A percentile compares a stretch with the other conserved stretches of the same genome.
phyloP scores from a whole-genome alignment of 2,113 vertebrate species.

The Paratilapia polleni region DNA sequence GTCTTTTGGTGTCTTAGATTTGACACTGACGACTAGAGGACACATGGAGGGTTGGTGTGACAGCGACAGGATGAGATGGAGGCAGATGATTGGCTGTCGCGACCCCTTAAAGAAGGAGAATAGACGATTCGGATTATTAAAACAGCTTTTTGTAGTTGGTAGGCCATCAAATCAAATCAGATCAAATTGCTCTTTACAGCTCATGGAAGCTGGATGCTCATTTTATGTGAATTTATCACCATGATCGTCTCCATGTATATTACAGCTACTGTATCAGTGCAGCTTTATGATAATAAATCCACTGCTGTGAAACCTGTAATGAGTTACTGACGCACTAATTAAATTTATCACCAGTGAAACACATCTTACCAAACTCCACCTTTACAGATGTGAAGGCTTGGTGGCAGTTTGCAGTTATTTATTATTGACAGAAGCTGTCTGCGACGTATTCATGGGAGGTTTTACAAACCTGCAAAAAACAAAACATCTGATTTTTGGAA shows the following conservation, averaged over 20 bases:
- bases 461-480: constrained; percentile 14
- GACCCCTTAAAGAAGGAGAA: no score
- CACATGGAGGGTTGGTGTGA: no score
- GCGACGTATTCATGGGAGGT: neutral
- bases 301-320: neutral
- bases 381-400: neutral
- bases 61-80: no score
- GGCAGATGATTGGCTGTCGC: no score
- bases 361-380: neutral
- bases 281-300: neutral
- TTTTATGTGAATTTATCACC: neutral
- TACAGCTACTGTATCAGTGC: no score
- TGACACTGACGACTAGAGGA: neutral
- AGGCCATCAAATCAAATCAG: neutral
- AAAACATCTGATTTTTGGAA: neutral
- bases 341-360: neutral
- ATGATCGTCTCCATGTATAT: no score
- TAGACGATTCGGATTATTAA: neutral
- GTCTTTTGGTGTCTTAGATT: neutral
- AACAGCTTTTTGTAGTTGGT: no score
- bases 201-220: neutral
- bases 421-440: neutral
- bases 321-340: neutral
- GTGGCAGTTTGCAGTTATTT: neutral
- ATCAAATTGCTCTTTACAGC: no score